Base-by-base conservation (phyloP, 2,797 vertebrate genomes). In the Antrozous pallidus region DNA sequence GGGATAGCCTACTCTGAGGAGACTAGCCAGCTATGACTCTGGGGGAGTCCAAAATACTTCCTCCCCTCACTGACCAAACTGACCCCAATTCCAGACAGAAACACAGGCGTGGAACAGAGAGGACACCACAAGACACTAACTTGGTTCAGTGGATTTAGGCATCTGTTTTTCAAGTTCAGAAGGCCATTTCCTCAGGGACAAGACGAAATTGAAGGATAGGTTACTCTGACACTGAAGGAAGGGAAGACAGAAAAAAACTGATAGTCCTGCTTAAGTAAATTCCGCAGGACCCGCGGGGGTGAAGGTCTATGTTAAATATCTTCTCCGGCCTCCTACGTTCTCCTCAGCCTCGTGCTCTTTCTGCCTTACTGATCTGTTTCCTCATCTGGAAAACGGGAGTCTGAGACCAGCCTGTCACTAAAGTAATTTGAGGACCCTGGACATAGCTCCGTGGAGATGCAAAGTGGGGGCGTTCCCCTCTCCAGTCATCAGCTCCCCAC, bases 81-180 rank as follows among this genome's bases (percentile, higher is more conserved):
- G 92, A 79, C 73, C 69, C 75, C 45, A 28, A 26, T 73, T 83
- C 63, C 58, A 54, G 70, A 51, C 88, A 87, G 94, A 94, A 85
- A 95, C 93, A 71, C 42, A 85, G 90, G 86, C 75, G 61, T 75
- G 90, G 79, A 96, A 94, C 91, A 92, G 95, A 94, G 95, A 75
- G 79, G 61, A 93, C 90, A 89, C 88, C 92, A 84, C 88, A 71
- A 90, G 90, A 96, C 88, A 56, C 47, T 78, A 58, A 74, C 85
- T 92, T 97, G 96, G 92, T 97, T 97, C 93, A 96, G 85, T 96
- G 93, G 86, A 67, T 95, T 79, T 89, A 90, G 90, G 61, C 84
- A 88, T 96, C 95, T 97, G 78, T 69, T 93, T 96, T 91, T 47
- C 81, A 90, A 56, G 77, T 93, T 85, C 92, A 70, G 58, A 91